Conservation (phyloP, 2,113 vertebrate genomes). For the Ellobius talpinus region DNA sequence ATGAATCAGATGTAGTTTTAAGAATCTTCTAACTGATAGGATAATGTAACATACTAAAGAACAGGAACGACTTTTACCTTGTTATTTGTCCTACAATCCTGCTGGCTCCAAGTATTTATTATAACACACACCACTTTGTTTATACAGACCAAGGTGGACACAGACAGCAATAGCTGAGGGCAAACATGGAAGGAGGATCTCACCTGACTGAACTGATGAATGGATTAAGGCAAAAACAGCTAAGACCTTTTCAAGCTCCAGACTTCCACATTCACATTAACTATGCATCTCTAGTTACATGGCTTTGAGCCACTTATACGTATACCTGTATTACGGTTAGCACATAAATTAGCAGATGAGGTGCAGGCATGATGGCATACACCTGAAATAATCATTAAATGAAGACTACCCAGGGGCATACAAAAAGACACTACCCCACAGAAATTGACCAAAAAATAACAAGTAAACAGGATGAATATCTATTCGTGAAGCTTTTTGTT, state of each 20-base stretch:
- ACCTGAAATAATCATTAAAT: not conserved
- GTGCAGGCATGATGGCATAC: too few species aligned
- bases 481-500: not conserved
- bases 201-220: not conserved
- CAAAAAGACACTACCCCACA: not conserved
- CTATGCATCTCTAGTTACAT: not conserved
- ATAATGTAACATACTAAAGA: not conserved
- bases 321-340: not conserved
- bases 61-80: not conserved
- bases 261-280: not conserved
- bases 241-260: not conserved
- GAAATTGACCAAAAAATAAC: not conserved
- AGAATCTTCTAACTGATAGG: not conserved
- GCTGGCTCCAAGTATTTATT: not conserved
- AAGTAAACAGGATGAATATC: not conserved
- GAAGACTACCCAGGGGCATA: not conserved
- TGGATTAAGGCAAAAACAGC: not conserved
- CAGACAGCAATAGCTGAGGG: not conserved
- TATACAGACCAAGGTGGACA: not conserved
- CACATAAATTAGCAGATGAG: not conserved
- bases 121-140: not conserved
- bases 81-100: constrained; percentile 29
- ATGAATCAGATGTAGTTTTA: constrained; percentile 36
- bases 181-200: not conserved
- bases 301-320: not conserved